A percentile compares a stretch with the other conserved stretches of the same genome.
Evolutionary conservation across 2,113 vertebrate genomes (phyloP).

Genomic region (Cyphomyrus discorhynchus): DNA sequence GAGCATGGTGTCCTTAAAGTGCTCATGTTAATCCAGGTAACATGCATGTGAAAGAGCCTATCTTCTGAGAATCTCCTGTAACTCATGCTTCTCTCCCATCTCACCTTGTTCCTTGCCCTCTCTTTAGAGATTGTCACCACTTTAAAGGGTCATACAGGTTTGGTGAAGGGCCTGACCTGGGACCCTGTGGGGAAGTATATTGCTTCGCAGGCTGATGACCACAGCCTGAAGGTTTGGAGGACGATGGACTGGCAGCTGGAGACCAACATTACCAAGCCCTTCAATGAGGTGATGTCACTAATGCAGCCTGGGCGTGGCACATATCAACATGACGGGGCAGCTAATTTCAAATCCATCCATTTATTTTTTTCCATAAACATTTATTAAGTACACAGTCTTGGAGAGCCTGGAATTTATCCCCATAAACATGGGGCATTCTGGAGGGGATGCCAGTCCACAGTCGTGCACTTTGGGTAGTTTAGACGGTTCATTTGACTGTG

Average conservation of each 20-base stretch:
- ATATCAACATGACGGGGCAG: neutral
- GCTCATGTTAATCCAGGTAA: neutral
- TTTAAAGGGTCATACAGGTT: constrained; percentile 84
- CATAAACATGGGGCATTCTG: neutral
- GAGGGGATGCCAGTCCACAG: neutral
- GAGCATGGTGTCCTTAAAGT: neutral
- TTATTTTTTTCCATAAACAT: neutral
- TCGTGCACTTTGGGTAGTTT: neutral
- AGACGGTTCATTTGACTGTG: neutral
- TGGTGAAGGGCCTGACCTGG: constrained; percentile 97
- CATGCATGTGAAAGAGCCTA: neutral
- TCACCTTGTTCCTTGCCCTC: neutral
- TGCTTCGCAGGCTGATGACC: constrained; percentile 94
- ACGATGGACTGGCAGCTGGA: constrained; percentile 97
- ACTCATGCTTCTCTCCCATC: neutral
- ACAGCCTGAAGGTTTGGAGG: constrained; percentile 91
- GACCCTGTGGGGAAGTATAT: constrained; percentile 97
- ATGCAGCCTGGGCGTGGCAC: neutral
- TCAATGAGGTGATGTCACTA: constrained; percentile 72
- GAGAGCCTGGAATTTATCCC: neutral
- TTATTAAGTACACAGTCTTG: neutral
- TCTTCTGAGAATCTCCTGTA: neutral
- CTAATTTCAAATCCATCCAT: neutral
- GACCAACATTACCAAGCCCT: constrained; percentile 94
- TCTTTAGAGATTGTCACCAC: constrained; percentile 83